Conservation (phyloP, 2,888 invertebrate genomes). For the Xestia c-nigrum region DNA sequence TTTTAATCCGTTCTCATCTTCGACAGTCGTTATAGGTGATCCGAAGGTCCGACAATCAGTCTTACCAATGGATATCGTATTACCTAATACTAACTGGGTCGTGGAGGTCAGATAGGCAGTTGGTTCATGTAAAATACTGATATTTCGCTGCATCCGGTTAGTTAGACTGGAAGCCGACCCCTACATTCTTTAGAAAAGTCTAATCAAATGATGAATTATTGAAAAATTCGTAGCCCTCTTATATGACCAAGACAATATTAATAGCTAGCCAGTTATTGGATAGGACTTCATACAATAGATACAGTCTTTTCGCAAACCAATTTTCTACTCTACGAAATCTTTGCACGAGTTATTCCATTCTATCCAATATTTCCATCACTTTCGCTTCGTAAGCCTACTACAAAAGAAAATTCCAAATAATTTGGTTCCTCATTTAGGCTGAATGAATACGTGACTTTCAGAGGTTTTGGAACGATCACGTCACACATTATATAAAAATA, state of each 20-base stretch:
- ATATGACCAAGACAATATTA: neutral
- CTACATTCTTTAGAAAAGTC: too few relatives aligned
- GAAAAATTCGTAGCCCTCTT: neutral
- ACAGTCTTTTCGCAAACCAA: neutral
- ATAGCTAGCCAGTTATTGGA: neutral
- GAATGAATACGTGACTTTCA: conserved; percentile 59
- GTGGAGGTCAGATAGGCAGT: too few relatives aligned
- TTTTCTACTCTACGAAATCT: neutral
- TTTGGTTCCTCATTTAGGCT: conserved; percentile 28
- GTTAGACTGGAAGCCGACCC: too few relatives aligned
- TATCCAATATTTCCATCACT: conserved; percentile 10
- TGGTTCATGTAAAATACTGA: too few relatives aligned
- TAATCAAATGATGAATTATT: neutral
- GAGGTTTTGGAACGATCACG: conserved; percentile 27
- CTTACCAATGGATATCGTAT: too few relatives aligned
- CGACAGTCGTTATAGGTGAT: too few relatives aligned
- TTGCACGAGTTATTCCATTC: conserved; percentile 22
- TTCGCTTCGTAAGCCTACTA: conserved; percentile 1
- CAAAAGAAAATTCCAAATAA: conserved; percentile 31
- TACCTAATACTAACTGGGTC: too few relatives aligned
- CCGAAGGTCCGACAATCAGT: too few relatives aligned
- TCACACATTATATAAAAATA: conserved; percentile 15
- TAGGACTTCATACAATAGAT: neutral
- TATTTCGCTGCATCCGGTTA: too few relatives aligned
- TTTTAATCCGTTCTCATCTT: too few relatives aligned